Percentiles rank a stretch among this genome's conserved stretches.
Conservation (phyloP, 2,888 invertebrate species). For the Eurois occulta region DNA sequence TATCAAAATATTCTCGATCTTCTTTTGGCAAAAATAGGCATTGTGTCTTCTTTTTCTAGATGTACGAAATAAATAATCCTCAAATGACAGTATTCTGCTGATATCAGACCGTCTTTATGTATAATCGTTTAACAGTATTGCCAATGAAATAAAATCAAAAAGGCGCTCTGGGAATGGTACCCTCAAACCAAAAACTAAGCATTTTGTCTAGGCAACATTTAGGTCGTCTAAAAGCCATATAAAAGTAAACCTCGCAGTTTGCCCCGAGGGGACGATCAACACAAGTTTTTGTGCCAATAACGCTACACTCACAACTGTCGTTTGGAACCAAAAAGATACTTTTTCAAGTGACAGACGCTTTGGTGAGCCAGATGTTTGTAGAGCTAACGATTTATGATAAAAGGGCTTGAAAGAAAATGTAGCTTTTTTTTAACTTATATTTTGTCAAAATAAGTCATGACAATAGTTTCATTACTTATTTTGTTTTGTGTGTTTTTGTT, state of each 20-base stretch:
- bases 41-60: too few relatives aligned
- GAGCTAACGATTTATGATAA: background rate
- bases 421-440: background rate
- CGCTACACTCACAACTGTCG: background rate
- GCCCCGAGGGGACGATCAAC: constrained; percentile 19
- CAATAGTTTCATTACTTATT: too few relatives aligned
- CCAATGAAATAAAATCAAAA: constrained; percentile 21
- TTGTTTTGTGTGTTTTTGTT: too few relatives aligned
- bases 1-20: background rate
- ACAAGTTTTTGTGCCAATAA: constrained; percentile 33
- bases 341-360: constrained; percentile 1
- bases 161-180: background rate
- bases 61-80: background rate
- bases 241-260: constrained; percentile 7
- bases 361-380: constrained; percentile 5
- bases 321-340: constrained; percentile 18
- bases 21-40: background rate
- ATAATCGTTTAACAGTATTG: constrained; percentile 17
- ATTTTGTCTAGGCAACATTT: background rate
- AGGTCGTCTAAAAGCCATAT: constrained; percentile 13
- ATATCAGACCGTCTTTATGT: background rate
- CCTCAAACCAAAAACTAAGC: background rate
- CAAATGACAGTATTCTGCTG: background rate
- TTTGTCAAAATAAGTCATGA: background rate
- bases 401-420: background rate